phyloP scores from a whole-genome alignment of 2,888 invertebrate genomes.

The Diachrysia chrysitis region DNA sequence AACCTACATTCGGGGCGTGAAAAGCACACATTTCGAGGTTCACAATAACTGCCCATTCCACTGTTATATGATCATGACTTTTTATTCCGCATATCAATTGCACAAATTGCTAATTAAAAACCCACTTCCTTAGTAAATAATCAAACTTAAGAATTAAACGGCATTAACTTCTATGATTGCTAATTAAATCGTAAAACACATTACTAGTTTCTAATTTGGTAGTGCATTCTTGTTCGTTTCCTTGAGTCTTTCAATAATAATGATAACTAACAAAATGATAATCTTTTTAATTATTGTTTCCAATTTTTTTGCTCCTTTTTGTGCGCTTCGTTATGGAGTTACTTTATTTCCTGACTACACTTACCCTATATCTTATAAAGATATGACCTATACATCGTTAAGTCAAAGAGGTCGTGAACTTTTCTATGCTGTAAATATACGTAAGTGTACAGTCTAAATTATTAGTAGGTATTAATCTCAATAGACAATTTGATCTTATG shows the following conservation, averaged over 20 bases:
- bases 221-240: conserved; percentile 5
- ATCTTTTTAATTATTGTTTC: conserved; percentile 22
- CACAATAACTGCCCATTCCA: conserved; percentile 45
- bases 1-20: conserved; percentile 64
- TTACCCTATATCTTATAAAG: conserved; percentile 65
- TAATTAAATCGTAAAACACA: conserved; percentile 13
- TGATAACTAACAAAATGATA: conserved; percentile 19
- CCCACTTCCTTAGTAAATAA: conserved; percentile 1
- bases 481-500: too few species aligned
- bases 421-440: conserved; percentile 68
- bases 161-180: conserved; percentile 26
- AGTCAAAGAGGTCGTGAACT: conserved; percentile 65
- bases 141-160: conserved; percentile 5
- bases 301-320: not conserved
- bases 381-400: conserved; percentile 65
- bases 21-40: conserved; percentile 55
- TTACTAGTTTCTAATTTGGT: conserved; percentile 9
- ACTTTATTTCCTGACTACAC: conserved; percentile 20
- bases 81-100: conserved; percentile 18
- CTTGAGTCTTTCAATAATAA: conserved; percentile 13
- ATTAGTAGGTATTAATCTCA: too few species aligned
- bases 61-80: conserved; percentile 33
- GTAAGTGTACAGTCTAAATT: conserved; percentile 59
- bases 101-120: conserved; percentile 2
- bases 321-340: rapidly evolving